Conservation (phyloP, 2,797 vertebrate genomes). For the Alca torda region DNA sequence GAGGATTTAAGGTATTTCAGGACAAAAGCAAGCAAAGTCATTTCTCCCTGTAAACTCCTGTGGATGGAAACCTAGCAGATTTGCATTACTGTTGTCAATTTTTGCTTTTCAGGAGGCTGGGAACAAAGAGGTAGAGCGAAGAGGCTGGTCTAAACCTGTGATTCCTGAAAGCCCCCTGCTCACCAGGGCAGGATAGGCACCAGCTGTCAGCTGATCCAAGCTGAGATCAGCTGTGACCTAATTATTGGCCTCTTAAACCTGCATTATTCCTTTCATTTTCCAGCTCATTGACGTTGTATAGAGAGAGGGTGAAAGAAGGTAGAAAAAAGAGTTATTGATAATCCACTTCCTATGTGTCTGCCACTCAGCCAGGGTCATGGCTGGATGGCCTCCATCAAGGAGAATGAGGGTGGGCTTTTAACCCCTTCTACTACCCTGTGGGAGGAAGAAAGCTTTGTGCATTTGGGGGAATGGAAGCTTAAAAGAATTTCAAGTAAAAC, state of each 20-base stretch:
- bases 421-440: slow-evolving; percentile 22
- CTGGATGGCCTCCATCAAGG: slow-evolving; percentile 51
- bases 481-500: neutral
- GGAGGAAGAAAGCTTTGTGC: neutral
- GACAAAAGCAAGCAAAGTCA: slow-evolving; percentile 11
- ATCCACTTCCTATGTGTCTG: slow-evolving; percentile 68
- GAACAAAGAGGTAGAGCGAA: neutral
- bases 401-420: slow-evolving; percentile 46
- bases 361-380: slow-evolving; percentile 71
- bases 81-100: neutral
- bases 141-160: slow-evolving; percentile 14
- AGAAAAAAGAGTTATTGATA: slow-evolving; percentile 72
- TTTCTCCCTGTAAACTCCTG: neutral
- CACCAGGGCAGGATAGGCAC: slow-evolving; percentile 50
- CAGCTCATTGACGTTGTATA: slow-evolving; percentile 76
- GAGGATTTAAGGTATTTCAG: slow-evolving; percentile 12
- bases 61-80: neutral
- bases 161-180: slow-evolving; percentile 18
- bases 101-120: neutral
- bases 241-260: slow-evolving; percentile 79
- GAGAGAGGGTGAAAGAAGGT: slow-evolving; percentile 47
- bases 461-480: neutral
- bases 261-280: slow-evolving; percentile 82
- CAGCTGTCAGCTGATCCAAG: slow-evolving; percentile 75
- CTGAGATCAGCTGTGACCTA: slow-evolving; percentile 82